Conservation (phyloP, 2,888 invertebrate genomes). For the Meliscaeva auricollis region DNA sequence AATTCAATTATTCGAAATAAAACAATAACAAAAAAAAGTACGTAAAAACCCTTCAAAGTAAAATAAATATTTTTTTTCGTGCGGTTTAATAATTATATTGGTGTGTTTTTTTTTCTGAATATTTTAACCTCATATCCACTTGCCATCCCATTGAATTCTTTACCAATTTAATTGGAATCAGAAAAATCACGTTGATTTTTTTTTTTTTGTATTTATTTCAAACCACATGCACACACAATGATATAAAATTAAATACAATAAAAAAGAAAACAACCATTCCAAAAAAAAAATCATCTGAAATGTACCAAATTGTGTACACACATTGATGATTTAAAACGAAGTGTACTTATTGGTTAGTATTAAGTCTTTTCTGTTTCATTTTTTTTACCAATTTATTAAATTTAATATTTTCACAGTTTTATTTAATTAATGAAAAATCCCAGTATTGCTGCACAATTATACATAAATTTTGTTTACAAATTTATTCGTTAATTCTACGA, state of each 20-base stretch:
- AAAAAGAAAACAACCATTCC: neutral
- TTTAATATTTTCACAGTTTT: slow-evolving; percentile 12
- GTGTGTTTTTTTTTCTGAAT: neutral
- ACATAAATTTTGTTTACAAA: neutral
- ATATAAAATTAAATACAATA: neutral
- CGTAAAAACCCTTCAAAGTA: neutral
- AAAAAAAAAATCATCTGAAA: neutral
- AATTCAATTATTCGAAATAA: too few relatives aligned
- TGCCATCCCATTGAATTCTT: neutral
- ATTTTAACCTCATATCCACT: neutral
- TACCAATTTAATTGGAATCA: slow-evolving; percentile 12
- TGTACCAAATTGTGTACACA: neutral
- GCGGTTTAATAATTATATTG: slow-evolving; percentile 1
- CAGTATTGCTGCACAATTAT: neutral
- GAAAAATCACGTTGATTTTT: neutral
- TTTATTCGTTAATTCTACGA: neutral
- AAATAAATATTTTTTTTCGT: neutral
- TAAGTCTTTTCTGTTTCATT: neutral
- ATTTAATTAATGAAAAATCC: slow-evolving; percentile 11
- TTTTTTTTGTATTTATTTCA: neutral
- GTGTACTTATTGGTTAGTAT: slow-evolving; percentile 2
- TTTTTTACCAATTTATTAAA: slow-evolving; percentile 4
- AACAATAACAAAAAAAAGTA: too few relatives aligned
- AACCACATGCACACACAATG: slow-evolving; percentile 5
- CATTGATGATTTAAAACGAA: neutral